These are phyloP conservation scores for Mesoligia furuncula DNA, from an alignment of 2,888 invertebrate species.

Conservation along the genomic window DNA sequence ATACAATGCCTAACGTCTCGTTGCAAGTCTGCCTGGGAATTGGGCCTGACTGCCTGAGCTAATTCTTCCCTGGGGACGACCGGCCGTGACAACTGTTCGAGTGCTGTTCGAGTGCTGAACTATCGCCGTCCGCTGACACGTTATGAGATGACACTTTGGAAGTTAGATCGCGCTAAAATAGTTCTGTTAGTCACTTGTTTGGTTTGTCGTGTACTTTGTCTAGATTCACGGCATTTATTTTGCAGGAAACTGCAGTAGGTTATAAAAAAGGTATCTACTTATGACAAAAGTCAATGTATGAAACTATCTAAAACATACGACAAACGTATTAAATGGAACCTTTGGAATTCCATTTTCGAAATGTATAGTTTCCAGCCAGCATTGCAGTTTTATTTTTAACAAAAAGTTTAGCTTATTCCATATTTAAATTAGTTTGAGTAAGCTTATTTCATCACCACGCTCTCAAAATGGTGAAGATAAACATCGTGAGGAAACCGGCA, in stretches of 20 bases:
- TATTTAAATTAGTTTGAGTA: not conserved
- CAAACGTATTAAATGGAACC: not conserved
- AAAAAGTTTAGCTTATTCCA: not conserved
- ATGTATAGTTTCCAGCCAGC: slow-evolving; percentile 14
- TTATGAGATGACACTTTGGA: slow-evolving; percentile 41
- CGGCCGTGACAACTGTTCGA: slow-evolving; percentile 45
- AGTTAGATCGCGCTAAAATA: slow-evolving; percentile 48
- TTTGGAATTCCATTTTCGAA: slow-evolving; percentile 1
- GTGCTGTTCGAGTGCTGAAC: slow-evolving; percentile 24
- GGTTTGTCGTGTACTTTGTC: slow-evolving; percentile 36
- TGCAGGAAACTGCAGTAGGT: not conserved
- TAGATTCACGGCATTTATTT: not conserved
- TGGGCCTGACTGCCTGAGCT: slow-evolving; percentile 65
- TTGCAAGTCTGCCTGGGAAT: slow-evolving; percentile 82
- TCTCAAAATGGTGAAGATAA: not conserved
- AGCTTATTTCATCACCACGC: not conserved
- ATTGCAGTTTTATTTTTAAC: not conserved
- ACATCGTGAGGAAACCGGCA: not conserved
- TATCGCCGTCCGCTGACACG: slow-evolving; percentile 24
- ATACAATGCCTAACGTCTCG: slow-evolving; percentile 87
- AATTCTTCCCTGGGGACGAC: slow-evolving; percentile 66
- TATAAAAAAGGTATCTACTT: not conserved
- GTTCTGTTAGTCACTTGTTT: slow-evolving; percentile 45
- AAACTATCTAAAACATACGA: slow-evolving; percentile 15
- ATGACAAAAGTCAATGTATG: not conserved